Evolutionary conservation across 2,113 vertebrate genomes (phyloP).

Genomic region (Rhinolophus sinicus): DNA sequence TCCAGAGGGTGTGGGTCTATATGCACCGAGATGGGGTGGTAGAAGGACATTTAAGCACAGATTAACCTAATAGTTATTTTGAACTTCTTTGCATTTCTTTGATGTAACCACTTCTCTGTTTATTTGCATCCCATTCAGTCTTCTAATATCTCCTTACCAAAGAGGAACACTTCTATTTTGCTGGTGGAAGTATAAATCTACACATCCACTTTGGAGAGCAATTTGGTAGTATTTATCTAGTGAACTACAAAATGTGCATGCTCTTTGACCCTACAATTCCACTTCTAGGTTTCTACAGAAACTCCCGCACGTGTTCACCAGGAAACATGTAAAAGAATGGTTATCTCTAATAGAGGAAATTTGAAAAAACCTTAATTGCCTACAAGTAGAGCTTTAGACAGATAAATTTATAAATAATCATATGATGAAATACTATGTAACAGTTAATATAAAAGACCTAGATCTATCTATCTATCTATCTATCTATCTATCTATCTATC

Average conservation of each 20-base stretch:
- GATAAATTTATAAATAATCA: constrained; percentile 55
- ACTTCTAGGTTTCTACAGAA: not conserved
- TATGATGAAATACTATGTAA: not conserved
- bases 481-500: not conserved
- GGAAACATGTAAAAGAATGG: not conserved
- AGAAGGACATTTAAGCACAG: not conserved
- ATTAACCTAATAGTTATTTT: not conserved
- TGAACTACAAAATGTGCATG: not conserved
- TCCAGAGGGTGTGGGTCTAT: not conserved
- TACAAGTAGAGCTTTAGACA: constrained; percentile 34
- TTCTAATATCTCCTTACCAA: not conserved
- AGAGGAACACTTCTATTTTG: not conserved
- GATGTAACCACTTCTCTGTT: not conserved
- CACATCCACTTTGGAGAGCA: not conserved
- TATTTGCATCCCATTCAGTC: not conserved
- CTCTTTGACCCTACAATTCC: not conserved
- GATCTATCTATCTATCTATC: not conserved
- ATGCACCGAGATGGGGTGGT: not conserved
- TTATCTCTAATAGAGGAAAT: constrained; percentile 11
- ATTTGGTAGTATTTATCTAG: not conserved
- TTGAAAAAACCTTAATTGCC: constrained; percentile 5
- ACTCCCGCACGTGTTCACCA: not conserved
- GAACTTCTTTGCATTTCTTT: not conserved
- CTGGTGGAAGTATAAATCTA: not conserved
- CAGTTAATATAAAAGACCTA: constrained; percentile 32